Evolutionary conservation across 2,113 vertebrate genomes (phyloP).

Genomic region (Lanius collurio): DNA sequence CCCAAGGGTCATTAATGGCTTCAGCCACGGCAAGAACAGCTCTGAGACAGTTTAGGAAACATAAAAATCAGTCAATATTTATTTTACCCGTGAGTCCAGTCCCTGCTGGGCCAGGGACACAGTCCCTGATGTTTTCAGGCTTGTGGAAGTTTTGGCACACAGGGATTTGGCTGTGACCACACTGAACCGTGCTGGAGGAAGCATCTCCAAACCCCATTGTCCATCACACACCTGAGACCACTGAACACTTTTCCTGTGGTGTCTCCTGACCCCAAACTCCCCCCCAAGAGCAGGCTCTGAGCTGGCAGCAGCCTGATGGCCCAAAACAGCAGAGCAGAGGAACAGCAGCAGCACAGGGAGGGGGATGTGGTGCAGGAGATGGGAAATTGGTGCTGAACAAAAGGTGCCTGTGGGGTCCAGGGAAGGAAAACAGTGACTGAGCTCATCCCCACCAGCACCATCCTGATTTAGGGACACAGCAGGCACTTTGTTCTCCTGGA

Average conservation of each 20-base stretch:
- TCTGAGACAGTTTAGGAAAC: neutral
- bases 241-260: neutral
- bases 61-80: neutral
- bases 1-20: rapidly evolving
- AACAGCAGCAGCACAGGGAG: neutral
- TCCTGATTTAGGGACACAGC: neutral
- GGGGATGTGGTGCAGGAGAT: rapidly evolving
- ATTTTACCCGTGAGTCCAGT: neutral
- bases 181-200: neutral
- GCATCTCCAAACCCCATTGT: neutral
- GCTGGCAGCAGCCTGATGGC: neutral
- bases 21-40: neutral
- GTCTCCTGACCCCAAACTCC: neutral
- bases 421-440: neutral
- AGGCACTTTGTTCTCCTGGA: neutral
- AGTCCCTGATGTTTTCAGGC: neutral
- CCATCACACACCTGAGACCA: neutral
- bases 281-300: neutral
- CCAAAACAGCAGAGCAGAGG: neutral
- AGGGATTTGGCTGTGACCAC: neutral
- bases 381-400: neutral
- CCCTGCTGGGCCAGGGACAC: neutral
- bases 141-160: neutral
- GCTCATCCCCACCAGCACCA: neutral
- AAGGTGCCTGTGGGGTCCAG: neutral